These are phyloP conservation scores for Eupristina koningsbergeri DNA, from an alignment of 1,140 invertebrate genomes.

Conservation along the genomic window DNA sequence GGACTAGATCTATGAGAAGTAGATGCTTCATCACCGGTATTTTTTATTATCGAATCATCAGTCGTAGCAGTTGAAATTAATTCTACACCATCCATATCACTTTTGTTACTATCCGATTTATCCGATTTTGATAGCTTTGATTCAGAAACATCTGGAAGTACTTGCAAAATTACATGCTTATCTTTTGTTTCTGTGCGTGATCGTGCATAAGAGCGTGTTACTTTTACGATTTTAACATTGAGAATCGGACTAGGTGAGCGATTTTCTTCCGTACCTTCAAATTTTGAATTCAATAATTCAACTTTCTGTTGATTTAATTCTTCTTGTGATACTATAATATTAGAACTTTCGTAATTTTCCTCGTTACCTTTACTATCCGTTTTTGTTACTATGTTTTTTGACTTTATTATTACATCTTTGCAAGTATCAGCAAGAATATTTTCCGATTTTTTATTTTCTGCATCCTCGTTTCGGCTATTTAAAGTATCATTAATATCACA, in stretches of 20 bases:
- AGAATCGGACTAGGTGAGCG: slow-evolving; percentile 23
- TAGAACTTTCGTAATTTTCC: not conserved
- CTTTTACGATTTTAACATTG: slow-evolving; percentile 11
- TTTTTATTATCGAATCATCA: not conserved
- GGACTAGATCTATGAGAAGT: slow-evolving; percentile 33
- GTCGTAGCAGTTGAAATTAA: not conserved
- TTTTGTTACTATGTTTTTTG: not conserved
- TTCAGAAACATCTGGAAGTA: not conserved
- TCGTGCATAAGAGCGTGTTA: slow-evolving; percentile 38
- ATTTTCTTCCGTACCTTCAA: not conserved
- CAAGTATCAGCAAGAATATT: not conserved
- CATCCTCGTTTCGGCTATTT: slow-evolving; percentile 20
- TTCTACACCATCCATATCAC: not conserved
- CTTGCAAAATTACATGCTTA: not conserved
- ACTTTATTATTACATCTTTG: not conserved
- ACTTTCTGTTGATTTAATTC: not conserved
- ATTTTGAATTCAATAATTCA: not conserved
- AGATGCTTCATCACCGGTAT: not conserved
- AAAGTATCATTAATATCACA: slow-evolving; percentile 56
- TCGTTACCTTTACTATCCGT: slow-evolving; percentile 7
- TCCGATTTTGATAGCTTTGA: not conserved
- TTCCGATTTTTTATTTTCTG: slow-evolving; percentile 14
- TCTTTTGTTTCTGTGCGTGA: slow-evolving; percentile 28
- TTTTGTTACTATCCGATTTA: not conserved
- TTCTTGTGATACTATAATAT: not conserved